phyloP scores from a whole-genome alignment of 2,797 vertebrate species.

The Melopsittacus undulatus region DNA sequence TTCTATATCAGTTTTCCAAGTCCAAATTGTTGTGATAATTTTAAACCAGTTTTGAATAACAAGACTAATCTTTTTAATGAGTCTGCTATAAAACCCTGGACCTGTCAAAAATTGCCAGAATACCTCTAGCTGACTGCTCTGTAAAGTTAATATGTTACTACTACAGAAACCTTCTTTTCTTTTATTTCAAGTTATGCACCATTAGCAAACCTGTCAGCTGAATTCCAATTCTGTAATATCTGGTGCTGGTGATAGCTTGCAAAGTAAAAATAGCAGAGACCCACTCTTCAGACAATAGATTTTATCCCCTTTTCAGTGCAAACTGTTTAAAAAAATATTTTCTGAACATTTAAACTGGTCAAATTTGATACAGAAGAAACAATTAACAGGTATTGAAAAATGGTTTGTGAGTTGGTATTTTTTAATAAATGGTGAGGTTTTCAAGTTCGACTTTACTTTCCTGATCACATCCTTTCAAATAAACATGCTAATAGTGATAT shows the following conservation, averaged over 20 bases:
- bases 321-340: background rate
- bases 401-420: background rate
- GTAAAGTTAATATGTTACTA: background rate
- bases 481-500: background rate
- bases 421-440: background rate
- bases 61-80: background rate
- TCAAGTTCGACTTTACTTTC: background rate
- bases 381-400: background rate
- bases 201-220: conserved; percentile 39
- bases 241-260: background rate
- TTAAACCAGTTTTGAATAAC: background rate
- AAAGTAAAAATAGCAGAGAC: conserved; percentile 10
- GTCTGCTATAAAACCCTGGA: background rate
- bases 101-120: conserved; percentile 1
- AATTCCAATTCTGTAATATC: conserved; percentile 12
- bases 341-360: background rate
- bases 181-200: conserved; percentile 25
- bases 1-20: background rate
- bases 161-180: background rate
- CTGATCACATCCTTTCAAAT: background rate
- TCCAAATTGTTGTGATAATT: background rate
- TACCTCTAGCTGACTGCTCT: background rate
- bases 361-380: background rate
- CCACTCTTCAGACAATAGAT: conserved; percentile 1
- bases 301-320: background rate